Conservation (phyloP, 2,888 invertebrate genomes). For the Fragum fragum region DNA sequence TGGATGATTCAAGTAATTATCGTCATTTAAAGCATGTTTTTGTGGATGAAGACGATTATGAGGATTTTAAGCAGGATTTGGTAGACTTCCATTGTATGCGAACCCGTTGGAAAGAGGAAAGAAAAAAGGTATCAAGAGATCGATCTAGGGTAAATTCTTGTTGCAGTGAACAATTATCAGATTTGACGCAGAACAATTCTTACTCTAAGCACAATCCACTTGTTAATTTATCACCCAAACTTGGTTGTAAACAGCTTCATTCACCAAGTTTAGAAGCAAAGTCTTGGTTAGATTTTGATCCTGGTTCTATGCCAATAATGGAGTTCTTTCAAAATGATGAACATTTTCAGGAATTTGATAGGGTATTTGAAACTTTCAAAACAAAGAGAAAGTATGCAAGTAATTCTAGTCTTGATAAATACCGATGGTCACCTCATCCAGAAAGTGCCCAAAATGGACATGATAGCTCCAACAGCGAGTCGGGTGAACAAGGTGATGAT, state of each 20-base stretch:
- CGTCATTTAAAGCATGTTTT: slow-evolving; percentile 78
- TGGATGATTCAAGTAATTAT: slow-evolving; percentile 68
- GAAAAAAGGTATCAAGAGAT: slow-evolving; percentile 59
- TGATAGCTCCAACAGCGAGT: slow-evolving; percentile 30
- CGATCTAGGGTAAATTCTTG: slow-evolving; percentile 11
- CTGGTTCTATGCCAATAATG: slow-evolving; percentile 70
- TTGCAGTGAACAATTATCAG: slow-evolving; percentile 1
- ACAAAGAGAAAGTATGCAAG: slow-evolving; percentile 72
- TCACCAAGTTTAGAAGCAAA: not conserved
- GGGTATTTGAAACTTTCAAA: slow-evolving; percentile 82
- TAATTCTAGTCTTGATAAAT: slow-evolving; percentile 68
- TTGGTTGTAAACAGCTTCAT: slow-evolving; percentile 8
- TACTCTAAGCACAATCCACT: not conserved
- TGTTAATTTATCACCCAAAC: slow-evolving; percentile 4
- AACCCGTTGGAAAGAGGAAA: slow-evolving; percentile 60
- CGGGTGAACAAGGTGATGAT: slow-evolving; percentile 48
- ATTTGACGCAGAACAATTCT: not conserved
- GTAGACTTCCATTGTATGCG: slow-evolving; percentile 69
- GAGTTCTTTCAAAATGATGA: slow-evolving; percentile 83
- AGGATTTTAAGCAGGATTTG: slow-evolving; percentile 82
- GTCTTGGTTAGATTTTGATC: slow-evolving; percentile 19
- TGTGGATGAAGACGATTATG: slow-evolving; percentile 80
- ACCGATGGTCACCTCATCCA: slow-evolving; percentile 66
- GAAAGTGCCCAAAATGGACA: slow-evolving; percentile 43
- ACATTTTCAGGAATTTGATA: slow-evolving; percentile 83